Evolutionary conservation across 2,888 invertebrate species (phyloP), one percentile per base, ranked within the genome.

Genomic region (Clitarchus hookeri): DNA sequence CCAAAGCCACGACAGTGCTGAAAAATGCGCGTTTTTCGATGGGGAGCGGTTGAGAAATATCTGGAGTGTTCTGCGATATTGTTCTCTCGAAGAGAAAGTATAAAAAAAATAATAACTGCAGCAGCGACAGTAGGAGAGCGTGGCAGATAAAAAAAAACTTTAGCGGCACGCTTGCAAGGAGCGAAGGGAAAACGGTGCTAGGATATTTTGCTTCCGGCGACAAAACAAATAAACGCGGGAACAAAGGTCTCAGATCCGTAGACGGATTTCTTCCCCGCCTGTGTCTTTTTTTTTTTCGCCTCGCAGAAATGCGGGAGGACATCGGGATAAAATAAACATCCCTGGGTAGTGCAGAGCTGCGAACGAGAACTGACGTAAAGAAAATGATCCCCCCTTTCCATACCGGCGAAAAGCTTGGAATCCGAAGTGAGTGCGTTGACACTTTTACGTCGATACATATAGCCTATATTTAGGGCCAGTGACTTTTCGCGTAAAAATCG

Each of bases 191-290:
- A 65, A 65, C n/a, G 19, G 13, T 65, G 0, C 65, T 23, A 8
- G 65, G 65, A 65, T 65, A 65, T 65, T 65, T 65, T n/a, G 65
- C 65, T 65, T 23, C 65, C 65, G 19, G 65, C n/a, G 65, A 65
- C 65, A 65, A 16, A 65, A 65, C n/a, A 65, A 65, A 65, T 65
- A 65, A 23, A 65, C 65, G 65, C 12, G 16, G 13, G 65, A 65
- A 65, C 65, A 65, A 65, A 65, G 65, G 65, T 65, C 65, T 65
- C 12, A 65, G 65, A 8, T 65, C 16, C n/a, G 8, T 11, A 65
- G 65, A 65, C 65, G n/a, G 65, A 65, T 65, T 65, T 65, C n/a
- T n/a, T 65, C n/a, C 16, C n/a, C 65, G 0, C 19, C n/a, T 65
- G 65, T 23, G 19, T 8, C n/a, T 65, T 1, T 48, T 6, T 16